Evolutionary conservation across 2,113 vertebrate species (phyloP), one percentile per base, ranked within the genome.

Genomic region (Triplophysa dalaica): DNA sequence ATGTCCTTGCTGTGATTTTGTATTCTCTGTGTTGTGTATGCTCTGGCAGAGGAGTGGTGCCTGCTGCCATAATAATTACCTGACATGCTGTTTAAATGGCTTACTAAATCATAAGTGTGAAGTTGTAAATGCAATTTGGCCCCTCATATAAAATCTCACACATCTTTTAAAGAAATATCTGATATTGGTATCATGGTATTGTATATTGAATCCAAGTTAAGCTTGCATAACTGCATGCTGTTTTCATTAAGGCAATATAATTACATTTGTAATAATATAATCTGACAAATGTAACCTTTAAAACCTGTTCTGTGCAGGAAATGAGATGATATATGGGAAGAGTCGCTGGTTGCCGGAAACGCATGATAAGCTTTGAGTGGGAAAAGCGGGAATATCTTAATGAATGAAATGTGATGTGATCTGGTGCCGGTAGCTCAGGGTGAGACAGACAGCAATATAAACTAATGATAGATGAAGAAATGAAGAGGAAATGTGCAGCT

Each of bases 401-500:
- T 87, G 83, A 75, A 82, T 86, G 88, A 79, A 82, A 82, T 79
- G 72, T 67, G 70, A 79, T 50, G 60, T 45, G 56, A 50, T 78
- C 72, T 33, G 68, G 26, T 79, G 86, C 88, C 82, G 85, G 75
- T 78, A 41, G 68, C 62, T 73, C 65, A 62, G 63, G 8, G 17
- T 41, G 66, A 67, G 22, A 80, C 74, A 75, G 82, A 68, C 62
- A 79, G 78, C 70, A 83, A 89, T 68, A 83, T 84, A 81, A 77
- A 76, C 64, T 77, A 70, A 78, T 24, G 80, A 87, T 74, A 70
- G 65, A 82, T 63, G 21, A 22, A 68, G 33, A 61, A 24, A 66
- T 75, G 50, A 70, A 50, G 67, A 67, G 38, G 22, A 75, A 65
- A 41, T 45, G 29, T 63, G 65, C 0, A 29, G 41, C 21, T 73